These are phyloP conservation scores for Volucella bombylans DNA, from an alignment of 2,888 invertebrate genomes.

Conservation along the genomic window DNA sequence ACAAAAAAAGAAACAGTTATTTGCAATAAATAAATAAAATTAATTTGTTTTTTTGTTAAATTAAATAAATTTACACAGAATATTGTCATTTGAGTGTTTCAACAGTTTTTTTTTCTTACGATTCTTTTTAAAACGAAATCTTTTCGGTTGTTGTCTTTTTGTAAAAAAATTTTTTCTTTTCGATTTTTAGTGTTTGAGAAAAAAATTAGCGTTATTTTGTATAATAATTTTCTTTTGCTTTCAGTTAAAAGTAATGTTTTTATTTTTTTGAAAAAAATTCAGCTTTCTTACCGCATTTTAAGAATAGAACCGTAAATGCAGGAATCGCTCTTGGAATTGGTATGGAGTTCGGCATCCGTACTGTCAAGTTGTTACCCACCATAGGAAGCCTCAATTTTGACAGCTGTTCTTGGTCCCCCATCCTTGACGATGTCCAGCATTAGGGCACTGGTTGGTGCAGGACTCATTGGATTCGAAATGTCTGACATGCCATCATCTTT, in stretches of 20 bases:
- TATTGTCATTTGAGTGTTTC: slow-evolving; percentile 72
- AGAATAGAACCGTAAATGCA: slow-evolving; percentile 72
- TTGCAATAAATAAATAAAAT: slow-evolving; percentile 54
- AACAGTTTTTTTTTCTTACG: slow-evolving; percentile 11
- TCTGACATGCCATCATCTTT: slow-evolving; percentile 83
- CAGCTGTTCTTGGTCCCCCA: slow-evolving; percentile 43
- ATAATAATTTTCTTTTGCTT: slow-evolving; percentile 8
- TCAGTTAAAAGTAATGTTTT: slow-evolving; percentile 22
- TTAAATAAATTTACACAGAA: slow-evolving; percentile 59
- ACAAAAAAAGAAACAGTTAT: slow-evolving; percentile 67
- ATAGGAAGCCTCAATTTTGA: slow-evolving; percentile 70
- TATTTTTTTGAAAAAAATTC: slow-evolving; percentile 36
- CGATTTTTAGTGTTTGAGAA: not conserved
- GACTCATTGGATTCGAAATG: slow-evolving; percentile 62
- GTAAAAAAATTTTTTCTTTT: too few relatives aligned
- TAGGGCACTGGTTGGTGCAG: slow-evolving; percentile 37
- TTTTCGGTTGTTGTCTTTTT: too few relatives aligned
- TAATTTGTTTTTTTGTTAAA: slow-evolving; percentile 37
- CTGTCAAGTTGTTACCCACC: slow-evolving; percentile 68
- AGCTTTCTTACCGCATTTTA: slow-evolving; percentile 70
- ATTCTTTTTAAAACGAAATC: too few relatives aligned
- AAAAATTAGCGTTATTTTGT: not conserved
- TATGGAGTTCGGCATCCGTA: slow-evolving; percentile 4
- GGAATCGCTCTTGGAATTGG: slow-evolving; percentile 58
- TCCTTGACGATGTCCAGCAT: slow-evolving; percentile 62